These are phyloP conservation scores for Pocillopora verrucosa DNA, from an alignment of 64 coral and sea anemone genomes.

Conservation along the genomic window DNA sequence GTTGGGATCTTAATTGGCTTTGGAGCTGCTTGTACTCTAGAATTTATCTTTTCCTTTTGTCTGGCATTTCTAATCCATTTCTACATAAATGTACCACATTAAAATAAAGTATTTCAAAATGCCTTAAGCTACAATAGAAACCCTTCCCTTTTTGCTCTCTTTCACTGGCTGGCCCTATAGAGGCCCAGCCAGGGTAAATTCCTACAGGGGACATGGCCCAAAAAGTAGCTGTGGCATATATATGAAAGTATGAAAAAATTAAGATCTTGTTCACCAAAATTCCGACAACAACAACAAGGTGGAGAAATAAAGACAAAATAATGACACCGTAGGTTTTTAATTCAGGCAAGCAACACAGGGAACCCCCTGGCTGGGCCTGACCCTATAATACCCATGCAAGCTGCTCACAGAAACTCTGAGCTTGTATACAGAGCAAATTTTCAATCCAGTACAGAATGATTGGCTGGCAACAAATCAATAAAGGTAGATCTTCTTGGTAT, in stretches of 20 bases:
- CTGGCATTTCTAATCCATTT: conserved; percentile 64
- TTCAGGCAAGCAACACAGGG: no score
- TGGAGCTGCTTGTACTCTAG: conserved; percentile 15
- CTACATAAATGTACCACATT: neutral
- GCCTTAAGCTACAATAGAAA: neutral
- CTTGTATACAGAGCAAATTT: neutral
- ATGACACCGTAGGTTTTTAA: no score
- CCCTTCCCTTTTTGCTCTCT: neutral
- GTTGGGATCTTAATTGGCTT: conserved; percentile 53
- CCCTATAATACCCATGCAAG: no score
- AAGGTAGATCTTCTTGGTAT: no score
- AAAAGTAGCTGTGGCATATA: no score
- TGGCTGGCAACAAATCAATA: neutral
- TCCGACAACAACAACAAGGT: no score
- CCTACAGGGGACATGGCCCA: neutral
- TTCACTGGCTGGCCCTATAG: neutral
- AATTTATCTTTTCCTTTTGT: conserved; percentile 46
- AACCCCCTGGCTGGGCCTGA: no score
- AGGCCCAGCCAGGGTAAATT: neutral
- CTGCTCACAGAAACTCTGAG: no score
- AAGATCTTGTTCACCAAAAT: no score
- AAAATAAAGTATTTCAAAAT: neutral
- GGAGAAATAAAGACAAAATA: no score
- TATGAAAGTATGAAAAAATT: neutral
- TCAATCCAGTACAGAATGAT: neutral